Evolutionary conservation across 2,888 invertebrate genomes (phyloP).

Genomic region (Eristalis intricaria): DNA sequence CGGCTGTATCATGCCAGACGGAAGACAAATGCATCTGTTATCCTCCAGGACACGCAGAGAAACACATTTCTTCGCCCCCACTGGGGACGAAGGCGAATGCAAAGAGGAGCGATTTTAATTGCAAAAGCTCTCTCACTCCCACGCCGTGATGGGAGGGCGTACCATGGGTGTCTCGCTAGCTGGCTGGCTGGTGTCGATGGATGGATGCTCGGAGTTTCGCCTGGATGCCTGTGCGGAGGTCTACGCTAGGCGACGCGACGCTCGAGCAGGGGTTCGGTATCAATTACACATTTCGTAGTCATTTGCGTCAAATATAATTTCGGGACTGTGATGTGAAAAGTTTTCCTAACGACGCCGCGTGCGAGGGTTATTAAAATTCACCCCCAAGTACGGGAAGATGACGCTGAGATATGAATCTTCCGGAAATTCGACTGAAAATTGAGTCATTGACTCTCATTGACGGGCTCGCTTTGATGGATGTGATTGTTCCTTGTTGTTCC

Average conservation of each 20-base stretch:
- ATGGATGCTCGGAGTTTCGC: background rate
- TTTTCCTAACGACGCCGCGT: conserved; percentile 36
- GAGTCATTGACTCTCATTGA: conserved; percentile 25
- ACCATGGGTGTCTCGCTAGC: background rate
- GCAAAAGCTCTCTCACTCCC: conserved; percentile 10
- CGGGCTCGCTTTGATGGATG: background rate
- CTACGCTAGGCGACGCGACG: background rate
- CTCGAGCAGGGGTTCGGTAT: conserved; percentile 5
- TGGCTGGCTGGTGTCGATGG: background rate
- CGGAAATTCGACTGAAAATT: conserved; percentile 36
- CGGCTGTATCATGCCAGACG: background rate
- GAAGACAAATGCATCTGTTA: background rate
- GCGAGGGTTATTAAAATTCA: no score
- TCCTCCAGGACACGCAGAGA: background rate
- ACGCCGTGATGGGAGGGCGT: background rate
- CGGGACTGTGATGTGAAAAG: conserved; percentile 47
- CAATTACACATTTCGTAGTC: conserved; percentile 64
- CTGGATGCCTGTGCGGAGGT: no score
- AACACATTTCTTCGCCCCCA: conserved; percentile 8
- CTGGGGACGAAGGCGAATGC: background rate
- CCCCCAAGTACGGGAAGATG: no score
- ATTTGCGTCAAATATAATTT: conserved; percentile 66
- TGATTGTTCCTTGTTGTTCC: background rate
- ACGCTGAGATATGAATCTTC: conserved; percentile 6
- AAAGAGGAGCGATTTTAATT: conserved; percentile 32